phyloP scores from a whole-genome alignment of 2,113 vertebrate species.

The Pseudopodoces humilis region DNA sequence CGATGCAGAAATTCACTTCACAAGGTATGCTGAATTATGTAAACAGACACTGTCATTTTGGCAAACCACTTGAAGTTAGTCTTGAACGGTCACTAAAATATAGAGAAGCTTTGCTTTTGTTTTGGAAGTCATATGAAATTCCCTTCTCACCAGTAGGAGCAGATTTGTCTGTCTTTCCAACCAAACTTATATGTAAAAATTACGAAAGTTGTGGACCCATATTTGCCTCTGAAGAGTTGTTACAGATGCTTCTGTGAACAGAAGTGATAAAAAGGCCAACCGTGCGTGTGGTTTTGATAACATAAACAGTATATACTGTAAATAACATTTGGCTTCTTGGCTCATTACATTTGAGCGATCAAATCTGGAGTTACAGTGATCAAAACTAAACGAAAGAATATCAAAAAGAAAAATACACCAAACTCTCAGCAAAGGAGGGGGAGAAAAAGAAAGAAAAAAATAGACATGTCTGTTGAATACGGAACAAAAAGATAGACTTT shows the following conservation, averaged over 20 bases:
- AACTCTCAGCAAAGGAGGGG: neutral
- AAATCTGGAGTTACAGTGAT: neutral
- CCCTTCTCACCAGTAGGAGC: neutral
- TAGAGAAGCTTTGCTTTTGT: neutral
- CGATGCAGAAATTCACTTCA: slow-evolving; percentile 84
- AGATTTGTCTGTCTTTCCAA: neutral
- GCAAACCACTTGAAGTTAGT: neutral
- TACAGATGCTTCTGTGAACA: neutral
- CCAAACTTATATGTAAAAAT: neutral
- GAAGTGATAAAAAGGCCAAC: neutral
- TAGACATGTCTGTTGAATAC: neutral
- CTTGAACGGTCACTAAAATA: neutral
- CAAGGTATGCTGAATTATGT: slow-evolving; percentile 73
- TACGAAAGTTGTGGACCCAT: neutral
- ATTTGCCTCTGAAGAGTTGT: neutral
- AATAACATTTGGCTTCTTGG: neutral
- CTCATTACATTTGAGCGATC: too few relatives aligned
- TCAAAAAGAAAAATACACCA: neutral
- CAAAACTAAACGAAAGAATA: neutral
- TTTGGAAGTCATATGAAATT: neutral
- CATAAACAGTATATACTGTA: neutral
- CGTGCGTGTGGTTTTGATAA: neutral
- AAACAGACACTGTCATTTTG: neutral
- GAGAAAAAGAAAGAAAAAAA: neutral
- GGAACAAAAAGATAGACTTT: neutral